Conservation (phyloP, 2,888 invertebrate genomes). For the Hedya salicella region DNA sequence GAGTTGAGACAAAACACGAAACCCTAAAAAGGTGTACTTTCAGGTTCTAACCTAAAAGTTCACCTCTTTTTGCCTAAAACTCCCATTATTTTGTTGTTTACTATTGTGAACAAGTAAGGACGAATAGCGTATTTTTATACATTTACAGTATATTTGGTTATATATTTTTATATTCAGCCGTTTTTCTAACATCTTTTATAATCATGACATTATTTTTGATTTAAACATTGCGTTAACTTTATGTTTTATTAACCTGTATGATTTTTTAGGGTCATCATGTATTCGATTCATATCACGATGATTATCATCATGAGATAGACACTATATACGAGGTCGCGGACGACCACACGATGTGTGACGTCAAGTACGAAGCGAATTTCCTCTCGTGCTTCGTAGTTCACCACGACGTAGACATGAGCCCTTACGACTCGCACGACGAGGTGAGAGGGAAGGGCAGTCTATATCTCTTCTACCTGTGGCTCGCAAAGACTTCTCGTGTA, state of each 20-base stretch:
- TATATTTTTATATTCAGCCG: no score
- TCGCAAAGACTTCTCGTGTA: background rate
- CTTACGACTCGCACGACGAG: conserved; percentile 51
- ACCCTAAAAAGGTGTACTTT: no score
- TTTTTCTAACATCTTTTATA: no score
- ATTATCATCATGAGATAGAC: conserved; percentile 73
- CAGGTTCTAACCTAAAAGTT: no score
- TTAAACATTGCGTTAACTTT: background rate
- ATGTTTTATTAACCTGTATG: conserved; percentile 23
- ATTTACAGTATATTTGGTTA: no score
- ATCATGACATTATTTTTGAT: background rate
- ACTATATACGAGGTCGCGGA: conserved; percentile 74
- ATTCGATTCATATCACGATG: conserved; percentile 49
- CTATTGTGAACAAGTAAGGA: no score
- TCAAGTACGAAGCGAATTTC: conserved; percentile 61
- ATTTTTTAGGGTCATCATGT: conserved; percentile 51
- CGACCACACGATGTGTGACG: conserved; percentile 61
- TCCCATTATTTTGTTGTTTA: no score
- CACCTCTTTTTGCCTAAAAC: no score
- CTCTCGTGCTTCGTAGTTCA: conserved; percentile 61
- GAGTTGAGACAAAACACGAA: no score
- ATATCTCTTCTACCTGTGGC: conserved; percentile 3
- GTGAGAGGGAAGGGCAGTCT: conserved; percentile 46
- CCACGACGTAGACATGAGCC: conserved; percentile 58
- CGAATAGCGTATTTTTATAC: no score